Evolutionary conservation across 2,888 invertebrate species (phyloP).

Genomic region (Meta bourneti): DNA sequence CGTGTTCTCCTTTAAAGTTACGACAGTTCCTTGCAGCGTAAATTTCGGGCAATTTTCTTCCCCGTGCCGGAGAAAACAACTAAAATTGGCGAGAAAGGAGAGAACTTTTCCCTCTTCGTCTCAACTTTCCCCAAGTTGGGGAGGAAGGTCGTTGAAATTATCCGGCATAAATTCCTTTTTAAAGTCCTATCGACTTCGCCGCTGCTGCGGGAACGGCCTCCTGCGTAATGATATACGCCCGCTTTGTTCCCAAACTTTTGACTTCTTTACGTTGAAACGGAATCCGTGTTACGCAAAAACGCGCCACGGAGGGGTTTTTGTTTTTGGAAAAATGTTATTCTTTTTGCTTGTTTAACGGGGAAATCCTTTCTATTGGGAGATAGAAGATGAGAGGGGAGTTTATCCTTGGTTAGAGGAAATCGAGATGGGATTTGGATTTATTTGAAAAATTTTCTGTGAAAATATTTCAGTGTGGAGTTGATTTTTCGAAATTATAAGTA

Average conservation of each 20-base stretch:
- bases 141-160: slow-evolving; percentile 43
- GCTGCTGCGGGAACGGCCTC: background rate
- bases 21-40: slow-evolving; percentile 43
- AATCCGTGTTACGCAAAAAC: background rate
- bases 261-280: slow-evolving; percentile 36
- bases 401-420: too few relatives aligned
- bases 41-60: slow-evolving; percentile 51
- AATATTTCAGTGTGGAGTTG: too few relatives aligned
- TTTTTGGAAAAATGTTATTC: background rate
- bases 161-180: slow-evolving; percentile 65
- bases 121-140: slow-evolving; percentile 30
- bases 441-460: too few relatives aligned
- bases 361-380: too few relatives aligned
- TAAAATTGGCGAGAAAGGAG: slow-evolving; percentile 43
- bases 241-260: slow-evolving; percentile 37
- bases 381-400: too few relatives aligned
- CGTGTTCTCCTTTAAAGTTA: slow-evolving; percentile 27
- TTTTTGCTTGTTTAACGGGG: background rate
- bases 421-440: too few relatives aligned
- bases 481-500: too few relatives aligned
- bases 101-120: slow-evolving; percentile 25
- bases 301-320: background rate
- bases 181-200: slow-evolving; percentile 45
- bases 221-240: slow-evolving; percentile 50
- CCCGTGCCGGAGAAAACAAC: slow-evolving; percentile 13